Percentiles rank a stretch among this genome's conserved stretches.
Conservation (phyloP, 2,888 invertebrate genomes). For the Tortricodes alternella region DNA sequence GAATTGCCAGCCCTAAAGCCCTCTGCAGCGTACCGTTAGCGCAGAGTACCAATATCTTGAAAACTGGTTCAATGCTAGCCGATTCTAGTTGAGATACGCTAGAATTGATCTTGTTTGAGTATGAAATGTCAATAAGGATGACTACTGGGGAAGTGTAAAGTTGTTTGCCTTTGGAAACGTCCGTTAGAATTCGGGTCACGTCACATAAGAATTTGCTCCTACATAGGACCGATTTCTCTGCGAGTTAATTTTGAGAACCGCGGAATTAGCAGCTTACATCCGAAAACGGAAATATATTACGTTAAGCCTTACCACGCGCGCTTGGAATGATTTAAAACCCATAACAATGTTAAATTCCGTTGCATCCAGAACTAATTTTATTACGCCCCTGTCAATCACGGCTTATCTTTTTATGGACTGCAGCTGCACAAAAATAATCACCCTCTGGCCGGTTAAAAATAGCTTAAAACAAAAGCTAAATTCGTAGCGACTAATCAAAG, state of each 20-base stretch:
- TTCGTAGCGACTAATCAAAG: conserved; percentile 2
- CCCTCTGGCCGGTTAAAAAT: conserved; percentile 28
- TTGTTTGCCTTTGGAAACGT: too few species aligned
- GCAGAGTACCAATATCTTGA: conserved; percentile 45
- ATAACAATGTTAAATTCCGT: conserved; percentile 7
- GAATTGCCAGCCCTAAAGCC: too few species aligned
- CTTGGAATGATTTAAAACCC: background rate
- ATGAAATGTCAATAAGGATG: conserved; percentile 25
- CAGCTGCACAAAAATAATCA: conserved; percentile 26
- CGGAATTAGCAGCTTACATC: background rate
- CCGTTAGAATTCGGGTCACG: too few species aligned
- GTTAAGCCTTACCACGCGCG: background rate
- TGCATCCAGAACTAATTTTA: conserved; percentile 13
- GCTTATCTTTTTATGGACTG: conserved; percentile 29
- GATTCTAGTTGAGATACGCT: conserved; percentile 59
- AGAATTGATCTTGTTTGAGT: conserved; percentile 41
- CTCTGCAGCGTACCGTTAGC: too few species aligned
- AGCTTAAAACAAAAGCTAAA: conserved; percentile 10
- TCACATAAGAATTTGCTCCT: too few species aligned
- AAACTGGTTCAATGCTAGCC: conserved; percentile 64
- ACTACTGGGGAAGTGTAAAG: background rate
- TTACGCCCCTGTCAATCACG: conserved; percentile 24
- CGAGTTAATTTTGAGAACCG: too few species aligned
- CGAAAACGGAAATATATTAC: background rate
- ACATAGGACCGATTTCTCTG: too few species aligned